phyloP scores from a whole-genome alignment of 2,888 invertebrate species.

The Magallana nippona region DNA sequence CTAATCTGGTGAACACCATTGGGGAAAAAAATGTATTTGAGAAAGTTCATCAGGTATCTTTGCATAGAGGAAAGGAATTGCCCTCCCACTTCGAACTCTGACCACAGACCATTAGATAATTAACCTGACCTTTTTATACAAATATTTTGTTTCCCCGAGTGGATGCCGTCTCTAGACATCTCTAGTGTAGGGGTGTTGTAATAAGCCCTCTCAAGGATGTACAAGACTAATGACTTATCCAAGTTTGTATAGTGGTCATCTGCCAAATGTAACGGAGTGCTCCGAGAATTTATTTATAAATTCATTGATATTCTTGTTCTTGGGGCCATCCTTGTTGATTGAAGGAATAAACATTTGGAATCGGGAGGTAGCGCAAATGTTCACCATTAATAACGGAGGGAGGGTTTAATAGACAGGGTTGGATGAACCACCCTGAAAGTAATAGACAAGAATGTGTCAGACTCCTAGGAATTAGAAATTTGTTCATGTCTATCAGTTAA shows the following conservation, averaged over 20 bases:
- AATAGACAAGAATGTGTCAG: not conserved
- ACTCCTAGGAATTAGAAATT: not conserved
- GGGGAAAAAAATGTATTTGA: too few relatives aligned
- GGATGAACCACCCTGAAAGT: not conserved
- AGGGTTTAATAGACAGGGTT: not conserved
- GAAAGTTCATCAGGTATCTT: too few relatives aligned
- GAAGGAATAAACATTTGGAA: not conserved
- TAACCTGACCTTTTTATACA: not conserved
- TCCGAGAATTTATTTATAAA: conserved; percentile 12
- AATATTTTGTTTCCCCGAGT: not conserved
- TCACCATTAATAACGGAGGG: not conserved
- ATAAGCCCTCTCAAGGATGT: not conserved
- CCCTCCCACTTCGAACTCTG: not conserved
- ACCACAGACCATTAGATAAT: not conserved
- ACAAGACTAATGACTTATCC: not conserved
- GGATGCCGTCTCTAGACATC: not conserved
- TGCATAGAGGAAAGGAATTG: not conserved
- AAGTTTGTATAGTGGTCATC: conserved; percentile 30
- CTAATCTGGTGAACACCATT: too few relatives aligned
- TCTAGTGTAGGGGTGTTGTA: not conserved
- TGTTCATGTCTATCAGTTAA: not conserved
- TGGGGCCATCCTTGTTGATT: conserved; percentile 13
- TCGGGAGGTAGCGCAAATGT: not conserved
- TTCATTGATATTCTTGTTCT: not conserved
- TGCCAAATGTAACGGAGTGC: conserved; percentile 1